A percentile compares a stretch with the other conserved stretches of the same genome.
phyloP scores from a whole-genome alignment of 1,140 invertebrate species.

The Drosophila pseudoananassae region DNA sequence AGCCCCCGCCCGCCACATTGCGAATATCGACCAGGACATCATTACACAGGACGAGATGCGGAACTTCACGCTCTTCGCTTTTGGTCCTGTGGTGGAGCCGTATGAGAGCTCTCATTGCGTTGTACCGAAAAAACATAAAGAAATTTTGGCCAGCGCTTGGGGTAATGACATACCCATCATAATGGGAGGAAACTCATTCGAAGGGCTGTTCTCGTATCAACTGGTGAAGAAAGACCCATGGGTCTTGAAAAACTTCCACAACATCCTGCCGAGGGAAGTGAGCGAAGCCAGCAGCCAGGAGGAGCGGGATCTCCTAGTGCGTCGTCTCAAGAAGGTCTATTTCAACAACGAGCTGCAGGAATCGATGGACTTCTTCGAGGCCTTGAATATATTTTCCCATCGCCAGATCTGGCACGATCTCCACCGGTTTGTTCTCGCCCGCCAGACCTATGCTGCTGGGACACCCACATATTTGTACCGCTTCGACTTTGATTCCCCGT shows the following conservation, averaged over 20 bases:
- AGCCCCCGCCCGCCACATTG: constrained; percentile 85
- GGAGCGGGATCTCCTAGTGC: constrained; percentile 45
- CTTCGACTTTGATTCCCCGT: constrained; percentile 78
- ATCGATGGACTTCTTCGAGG: constrained; percentile 55
- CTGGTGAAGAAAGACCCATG: constrained; percentile 40
- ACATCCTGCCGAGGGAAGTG: constrained; percentile 60
- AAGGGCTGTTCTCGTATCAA: constrained; percentile 69
- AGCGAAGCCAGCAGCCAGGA: constrained; percentile 39
- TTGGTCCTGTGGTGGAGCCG: constrained; percentile 72
- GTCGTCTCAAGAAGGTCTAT: constrained; percentile 50
- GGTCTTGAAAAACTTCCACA: constrained; percentile 51
- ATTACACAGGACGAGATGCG: constrained; percentile 53
- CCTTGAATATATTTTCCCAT: constrained; percentile 72
- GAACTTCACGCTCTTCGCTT: constrained; percentile 51
- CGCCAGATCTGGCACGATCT: constrained; percentile 82
- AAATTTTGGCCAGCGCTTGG: constrained; percentile 61
- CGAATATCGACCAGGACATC: constrained; percentile 67
- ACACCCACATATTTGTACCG: constrained; percentile 83
- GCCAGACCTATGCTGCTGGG: constrained; percentile 58
- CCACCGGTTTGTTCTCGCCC: constrained; percentile 69
- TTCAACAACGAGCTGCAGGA: constrained; percentile 58
- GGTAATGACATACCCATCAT: constrained; percentile 84
- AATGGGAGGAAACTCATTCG: constrained; percentile 81
- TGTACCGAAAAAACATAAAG: constrained; percentile 55
- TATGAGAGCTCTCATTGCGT: constrained; percentile 66